These are phyloP conservation scores for Aphidius gifuensis DNA, from an alignment of 1,140 invertebrate genomes.

Conservation along the genomic window DNA sequence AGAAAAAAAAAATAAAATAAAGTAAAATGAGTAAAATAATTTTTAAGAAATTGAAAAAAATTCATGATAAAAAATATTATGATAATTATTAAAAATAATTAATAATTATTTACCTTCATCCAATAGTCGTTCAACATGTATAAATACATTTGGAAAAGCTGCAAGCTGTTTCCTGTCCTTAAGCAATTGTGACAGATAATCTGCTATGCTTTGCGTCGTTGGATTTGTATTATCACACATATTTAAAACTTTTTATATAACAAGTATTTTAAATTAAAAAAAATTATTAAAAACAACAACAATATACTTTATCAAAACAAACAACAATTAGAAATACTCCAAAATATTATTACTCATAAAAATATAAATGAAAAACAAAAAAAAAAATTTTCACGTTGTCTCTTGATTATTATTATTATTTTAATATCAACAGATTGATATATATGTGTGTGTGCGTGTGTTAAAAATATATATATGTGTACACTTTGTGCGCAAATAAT, in stretches of 20 bases:
- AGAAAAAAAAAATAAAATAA: too few species aligned
- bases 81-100: too few species aligned
- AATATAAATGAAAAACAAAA: too few species aligned
- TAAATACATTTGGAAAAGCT: constrained; percentile 98
- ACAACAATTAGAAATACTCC: neutral
- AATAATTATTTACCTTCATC: constrained; percentile 87
- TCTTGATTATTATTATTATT: too few species aligned
- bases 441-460: neutral
- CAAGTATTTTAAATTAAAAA: too few species aligned
- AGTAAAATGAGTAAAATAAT: too few species aligned
- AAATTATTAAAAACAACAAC: constrained; percentile 3
- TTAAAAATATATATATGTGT: constrained; percentile 5
- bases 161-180: constrained; percentile 99
- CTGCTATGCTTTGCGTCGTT: constrained; percentile 93
- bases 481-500: constrained; percentile 18
- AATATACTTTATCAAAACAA: neutral
- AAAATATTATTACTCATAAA: too few species aligned
- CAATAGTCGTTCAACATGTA: constrained; percentile 96
- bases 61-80: too few species aligned
- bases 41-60: too few species aligned
- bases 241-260: constrained; percentile 27
- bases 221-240: constrained; percentile 73
- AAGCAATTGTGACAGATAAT: constrained; percentile 99
- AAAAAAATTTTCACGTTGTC: too few species aligned
- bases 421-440: too few species aligned